phyloP scores from a whole-genome alignment of 2,888 invertebrate genomes.

The Linnaemya vulpina region DNA sequence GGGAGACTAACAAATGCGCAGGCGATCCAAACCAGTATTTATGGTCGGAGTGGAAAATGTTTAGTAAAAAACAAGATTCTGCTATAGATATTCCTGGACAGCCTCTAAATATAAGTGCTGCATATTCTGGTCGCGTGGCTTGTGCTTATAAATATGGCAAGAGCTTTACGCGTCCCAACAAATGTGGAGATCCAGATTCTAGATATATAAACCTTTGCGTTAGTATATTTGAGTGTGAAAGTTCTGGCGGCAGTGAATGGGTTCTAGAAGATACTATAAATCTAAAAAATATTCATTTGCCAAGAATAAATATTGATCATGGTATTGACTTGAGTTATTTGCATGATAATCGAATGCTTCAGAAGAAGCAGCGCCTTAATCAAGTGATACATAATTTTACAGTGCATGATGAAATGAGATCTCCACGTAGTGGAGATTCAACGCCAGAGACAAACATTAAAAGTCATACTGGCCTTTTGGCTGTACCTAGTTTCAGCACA shows the following conservation, averaged over 20 bases:
- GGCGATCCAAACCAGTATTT: constrained; percentile 84
- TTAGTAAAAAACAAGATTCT: constrained; percentile 87
- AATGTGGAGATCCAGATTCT: constrained; percentile 88
- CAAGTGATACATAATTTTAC: constrained; percentile 92
- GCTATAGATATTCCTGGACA: constrained; percentile 90
- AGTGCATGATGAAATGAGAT: constrained; percentile 89
- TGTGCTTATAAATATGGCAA: constrained; percentile 98
- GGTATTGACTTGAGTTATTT: constrained; percentile 92
- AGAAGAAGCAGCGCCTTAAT: constrained; percentile 91
- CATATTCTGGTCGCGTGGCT: constrained; percentile 98
- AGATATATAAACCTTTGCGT: constrained; percentile 95
- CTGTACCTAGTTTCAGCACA: constrained; percentile 95
- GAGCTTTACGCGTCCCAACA: constrained; percentile 92
- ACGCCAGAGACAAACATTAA: constrained; percentile 81
- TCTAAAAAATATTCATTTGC: constrained; percentile 94
- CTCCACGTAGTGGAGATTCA: constrained; percentile 84
- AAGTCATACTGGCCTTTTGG: constrained; percentile 85
- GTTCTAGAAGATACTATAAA: constrained; percentile 97
- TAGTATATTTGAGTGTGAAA: constrained; percentile 99
- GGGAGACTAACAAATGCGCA: constrained; percentile 70
- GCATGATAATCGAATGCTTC: constrained; percentile 90
- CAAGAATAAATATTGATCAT: constrained; percentile 91
- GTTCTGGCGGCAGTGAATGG: constrained; percentile 98
- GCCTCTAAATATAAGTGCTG: constrained; percentile 96
- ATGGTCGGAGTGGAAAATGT: constrained; percentile 96